phyloP scores from a whole-genome alignment of 2,797 vertebrate genomes.

The Sternotherus odoratus region DNA sequence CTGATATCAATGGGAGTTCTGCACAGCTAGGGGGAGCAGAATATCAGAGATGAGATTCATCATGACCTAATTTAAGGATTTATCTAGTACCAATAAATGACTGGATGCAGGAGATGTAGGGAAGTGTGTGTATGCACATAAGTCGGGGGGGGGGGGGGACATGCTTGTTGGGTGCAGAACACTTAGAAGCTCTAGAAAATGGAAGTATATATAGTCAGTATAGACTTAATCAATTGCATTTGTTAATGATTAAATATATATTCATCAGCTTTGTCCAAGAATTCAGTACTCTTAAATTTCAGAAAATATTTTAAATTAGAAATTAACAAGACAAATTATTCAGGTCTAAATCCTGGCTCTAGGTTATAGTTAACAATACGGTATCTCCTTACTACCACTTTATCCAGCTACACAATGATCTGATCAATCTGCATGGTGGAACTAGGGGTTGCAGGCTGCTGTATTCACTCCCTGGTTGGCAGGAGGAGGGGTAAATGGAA shows the following conservation, averaged over 20 bases:
- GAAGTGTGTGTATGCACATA: background rate
- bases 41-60: constrained; percentile 28
- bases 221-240: background rate
- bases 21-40: background rate
- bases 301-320: background rate
- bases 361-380: background rate
- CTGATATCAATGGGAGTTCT: background rate
- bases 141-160: background rate
- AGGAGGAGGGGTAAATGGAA: background rate
- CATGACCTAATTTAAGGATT: constrained; percentile 14
- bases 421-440: background rate
- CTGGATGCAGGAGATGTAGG: background rate
- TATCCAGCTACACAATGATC: background rate
- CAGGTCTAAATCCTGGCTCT: background rate
- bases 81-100: background rate
- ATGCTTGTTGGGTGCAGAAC: background rate
- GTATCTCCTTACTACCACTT: background rate
- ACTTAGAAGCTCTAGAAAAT: background rate
- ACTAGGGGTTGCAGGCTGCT: background rate
- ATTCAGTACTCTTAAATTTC: background rate
- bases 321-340: background rate
- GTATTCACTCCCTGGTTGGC: background rate
- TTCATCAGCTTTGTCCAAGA: background rate
- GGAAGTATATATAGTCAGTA: background rate
- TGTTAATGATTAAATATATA: background rate